Evolutionary conservation across 2,888 invertebrate genomes (phyloP), one percentile per base, ranked within the genome.

Genomic region (Agrotis segetum): DNA sequence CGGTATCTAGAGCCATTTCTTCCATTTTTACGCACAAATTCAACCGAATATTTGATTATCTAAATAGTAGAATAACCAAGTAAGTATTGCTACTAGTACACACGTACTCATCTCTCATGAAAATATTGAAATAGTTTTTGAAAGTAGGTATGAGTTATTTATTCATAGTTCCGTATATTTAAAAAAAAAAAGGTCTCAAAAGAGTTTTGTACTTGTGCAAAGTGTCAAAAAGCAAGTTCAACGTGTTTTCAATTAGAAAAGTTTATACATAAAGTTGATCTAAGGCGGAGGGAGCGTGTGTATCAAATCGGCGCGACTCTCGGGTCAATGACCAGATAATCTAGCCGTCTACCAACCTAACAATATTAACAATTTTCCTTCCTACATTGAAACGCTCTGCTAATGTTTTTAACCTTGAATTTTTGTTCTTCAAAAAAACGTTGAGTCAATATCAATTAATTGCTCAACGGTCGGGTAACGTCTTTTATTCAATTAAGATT

Each of bases 251-350:
- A 76, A 81, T 82, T 75, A 67, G 74, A 74, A 73, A 82, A 82
- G 72, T 83, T 80, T 74, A 74, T 60, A 67, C 55, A 63, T 71
- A 74, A 70, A 64, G 50, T 69, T 71, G 55, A 67, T 76, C 53
- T 64, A 59, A 46, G 49, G 55, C 56, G 52, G 62, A 52, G 71
- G 62, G 74, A 72, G 53, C 77, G 73, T 71, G 78, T 74, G 77
- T 81, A 82, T 79, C 79, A 73, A 87, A 86, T 83, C 64, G 81
- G 70, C 67, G 58, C 68, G 67, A 44, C 72, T 65, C 60, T 50
- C 52, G 71, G 85, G 85, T 88, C 88, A 73, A 11, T 67, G 86
- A 72, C 85, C 85, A 81, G 78, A 65, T 86, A 82, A 86, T 83
- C 80, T 80, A 81, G 80, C 65, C 56, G 77, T 81, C 84, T 85